These are phyloP conservation scores for Bombus affinis DNA, from an alignment of 1,140 invertebrate genomes.

Conservation along the genomic window DNA sequence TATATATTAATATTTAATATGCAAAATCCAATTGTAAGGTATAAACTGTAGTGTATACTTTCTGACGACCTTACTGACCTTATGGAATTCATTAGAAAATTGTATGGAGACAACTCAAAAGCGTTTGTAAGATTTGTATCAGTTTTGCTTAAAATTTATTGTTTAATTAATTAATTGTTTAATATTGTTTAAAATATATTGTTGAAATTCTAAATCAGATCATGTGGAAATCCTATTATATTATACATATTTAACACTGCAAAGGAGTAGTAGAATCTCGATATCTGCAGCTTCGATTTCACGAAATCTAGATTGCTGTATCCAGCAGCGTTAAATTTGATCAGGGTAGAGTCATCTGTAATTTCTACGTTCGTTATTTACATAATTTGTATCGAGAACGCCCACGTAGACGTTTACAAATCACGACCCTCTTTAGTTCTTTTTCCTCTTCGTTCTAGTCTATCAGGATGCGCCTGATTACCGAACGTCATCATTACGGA, in stretches of 20 bases:
- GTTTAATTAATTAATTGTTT: too few relatives aligned
- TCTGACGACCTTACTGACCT: accelerated
- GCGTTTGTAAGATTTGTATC: too few relatives aligned
- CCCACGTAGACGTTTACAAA: constrained; percentile 68
- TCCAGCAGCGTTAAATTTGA: constrained; percentile 44
- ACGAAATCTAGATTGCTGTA: constrained; percentile 5
- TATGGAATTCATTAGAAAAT: too few relatives aligned
- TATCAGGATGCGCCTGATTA: constrained; percentile 74
- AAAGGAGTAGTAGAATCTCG: background rate
- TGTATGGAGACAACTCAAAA: too few relatives aligned
- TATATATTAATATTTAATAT: too few relatives aligned
- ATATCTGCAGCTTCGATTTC: background rate
- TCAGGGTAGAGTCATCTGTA: constrained; percentile 37
- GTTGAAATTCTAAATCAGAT: background rate
- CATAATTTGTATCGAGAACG: constrained; percentile 69
- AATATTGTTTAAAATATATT: too few relatives aligned
- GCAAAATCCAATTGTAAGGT: too few relatives aligned
- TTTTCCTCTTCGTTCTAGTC: constrained; percentile 43
- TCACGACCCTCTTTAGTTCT: constrained; percentile 38
- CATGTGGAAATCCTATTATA: background rate
- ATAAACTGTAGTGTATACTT: too few relatives aligned
- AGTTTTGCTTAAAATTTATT: background rate
- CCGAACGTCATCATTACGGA: constrained; percentile 75
- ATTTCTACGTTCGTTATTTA: constrained; percentile 55
- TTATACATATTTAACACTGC: background rate